Conservation (phyloP, 1,140 invertebrate species). For the Drosophila ambigua region DNA sequence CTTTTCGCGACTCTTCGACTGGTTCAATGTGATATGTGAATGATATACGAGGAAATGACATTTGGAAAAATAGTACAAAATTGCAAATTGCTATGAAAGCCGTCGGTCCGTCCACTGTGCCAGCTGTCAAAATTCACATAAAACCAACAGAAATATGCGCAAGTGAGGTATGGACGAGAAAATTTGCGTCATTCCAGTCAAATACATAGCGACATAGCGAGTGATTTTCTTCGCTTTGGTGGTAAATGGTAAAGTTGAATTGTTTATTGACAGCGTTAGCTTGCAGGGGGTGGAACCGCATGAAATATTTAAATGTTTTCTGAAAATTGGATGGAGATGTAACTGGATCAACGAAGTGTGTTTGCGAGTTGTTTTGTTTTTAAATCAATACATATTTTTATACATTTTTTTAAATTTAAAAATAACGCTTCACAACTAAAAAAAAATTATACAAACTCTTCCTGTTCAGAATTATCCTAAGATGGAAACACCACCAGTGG, state of each 20-base stretch:
- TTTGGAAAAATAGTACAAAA: slow-evolving; percentile 73
- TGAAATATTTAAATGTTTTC: slow-evolving; percentile 40
- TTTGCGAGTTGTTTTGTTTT: not conserved
- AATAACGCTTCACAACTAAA: no score
- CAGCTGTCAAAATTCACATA: slow-evolving; percentile 57
- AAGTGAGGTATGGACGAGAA: not conserved
- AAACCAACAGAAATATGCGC: slow-evolving; percentile 36
- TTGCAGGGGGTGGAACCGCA: slow-evolving; percentile 4
- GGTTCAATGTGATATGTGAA: slow-evolving; percentile 36
- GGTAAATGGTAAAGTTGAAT: slow-evolving; percentile 54
- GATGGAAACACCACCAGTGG: slow-evolving; percentile 17
- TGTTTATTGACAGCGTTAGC: slow-evolving; percentile 59
- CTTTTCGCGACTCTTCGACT: slow-evolving; percentile 1
- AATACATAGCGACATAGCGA: slow-evolving; percentile 47
- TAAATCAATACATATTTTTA: slow-evolving; percentile 26
- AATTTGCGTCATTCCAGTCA: slow-evolving; percentile 33
- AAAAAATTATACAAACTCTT: no score
- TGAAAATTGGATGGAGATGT: slow-evolving; percentile 15
- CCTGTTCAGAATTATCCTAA: not conserved
- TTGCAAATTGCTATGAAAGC: slow-evolving; percentile 57
- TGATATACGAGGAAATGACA: slow-evolving; percentile 75
- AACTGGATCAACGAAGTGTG: not conserved
- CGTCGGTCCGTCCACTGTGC: slow-evolving; percentile 17
- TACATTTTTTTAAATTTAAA: no score
- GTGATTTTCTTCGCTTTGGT: slow-evolving; percentile 65